These are phyloP conservation scores for Eurytoma adleriae DNA, from an alignment of 2,888 invertebrate genomes.

Conservation along the genomic window DNA sequence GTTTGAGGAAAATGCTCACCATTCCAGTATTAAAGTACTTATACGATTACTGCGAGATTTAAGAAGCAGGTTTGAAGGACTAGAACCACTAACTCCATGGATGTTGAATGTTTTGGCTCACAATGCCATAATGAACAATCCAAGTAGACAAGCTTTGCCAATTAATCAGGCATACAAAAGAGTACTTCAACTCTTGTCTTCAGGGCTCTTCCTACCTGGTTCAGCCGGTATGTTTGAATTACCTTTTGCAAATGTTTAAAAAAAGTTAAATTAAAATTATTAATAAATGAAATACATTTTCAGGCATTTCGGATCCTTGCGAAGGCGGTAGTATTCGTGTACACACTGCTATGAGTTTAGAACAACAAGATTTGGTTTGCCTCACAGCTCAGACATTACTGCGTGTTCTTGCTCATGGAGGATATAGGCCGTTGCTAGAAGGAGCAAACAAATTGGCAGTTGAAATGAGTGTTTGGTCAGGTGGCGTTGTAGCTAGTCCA, in stretches of 20 bases:
- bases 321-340: slow-evolving; percentile 92
- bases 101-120: slow-evolving; percentile 97
- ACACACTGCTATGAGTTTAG: slow-evolving; percentile 92
- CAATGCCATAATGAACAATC: slow-evolving; percentile 97
- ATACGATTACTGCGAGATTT: slow-evolving; percentile 96
- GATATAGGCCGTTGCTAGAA: slow-evolving; percentile 92
- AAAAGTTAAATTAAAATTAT: slow-evolving; percentile 26
- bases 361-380: slow-evolving; percentile 95
- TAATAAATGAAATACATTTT: slow-evolving; percentile 17
- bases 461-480: slow-evolving; percentile 98
- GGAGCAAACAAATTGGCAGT: slow-evolving; percentile 83
- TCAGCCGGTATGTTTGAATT: slow-evolving; percentile 81
- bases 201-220: slow-evolving; percentile 96
- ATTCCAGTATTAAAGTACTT: slow-evolving; percentile 96
- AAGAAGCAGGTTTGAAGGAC: slow-evolving; percentile 91
- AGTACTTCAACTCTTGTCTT: slow-evolving; percentile 92
- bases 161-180: slow-evolving; percentile 92
- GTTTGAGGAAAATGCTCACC: slow-evolving; percentile 99
- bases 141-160: slow-evolving; percentile 92
- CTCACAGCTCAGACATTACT: slow-evolving; percentile 95
- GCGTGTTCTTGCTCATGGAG: slow-evolving; percentile 94
- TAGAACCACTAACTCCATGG: slow-evolving; percentile 96
- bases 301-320: slow-evolving; percentile 92
- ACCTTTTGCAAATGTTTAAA: background rate
- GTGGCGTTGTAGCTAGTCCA: slow-evolving; percentile 93